These are phyloP conservation scores for Pipa parva DNA, from an alignment of 2,113 vertebrate species.

Conservation along the genomic window DNA sequence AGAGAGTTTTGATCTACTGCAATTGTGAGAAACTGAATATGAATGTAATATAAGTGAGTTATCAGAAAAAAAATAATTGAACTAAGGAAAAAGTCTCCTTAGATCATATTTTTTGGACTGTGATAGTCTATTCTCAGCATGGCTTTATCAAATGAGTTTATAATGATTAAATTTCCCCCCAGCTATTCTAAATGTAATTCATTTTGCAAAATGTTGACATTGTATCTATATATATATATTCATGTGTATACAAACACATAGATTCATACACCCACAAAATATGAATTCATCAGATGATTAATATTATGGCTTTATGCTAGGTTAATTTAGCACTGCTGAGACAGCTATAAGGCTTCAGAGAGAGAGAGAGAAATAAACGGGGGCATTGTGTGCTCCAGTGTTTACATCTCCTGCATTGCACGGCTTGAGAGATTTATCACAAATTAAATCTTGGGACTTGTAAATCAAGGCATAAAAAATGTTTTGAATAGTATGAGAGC, in stretches of 20 bases:
- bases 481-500: constrained; percentile 17
- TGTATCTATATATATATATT: constrained; percentile 9
- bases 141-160: constrained; percentile 31
- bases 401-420: constrained; percentile 36
- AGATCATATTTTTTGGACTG: constrained; percentile 17
- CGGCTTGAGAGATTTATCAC: constrained; percentile 28
- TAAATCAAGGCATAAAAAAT: constrained; percentile 37
- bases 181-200: constrained; percentile 19
- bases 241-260: not conserved
- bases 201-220: constrained; percentile 25
- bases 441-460: constrained; percentile 33
- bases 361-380: constrained; percentile 5
- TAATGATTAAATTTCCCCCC: constrained; percentile 19
- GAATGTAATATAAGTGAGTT: constrained; percentile 10
- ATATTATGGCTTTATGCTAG: constrained; percentile 36
- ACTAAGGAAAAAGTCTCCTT: constrained; percentile 13
- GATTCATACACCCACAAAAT: not conserved
- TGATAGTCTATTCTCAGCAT: constrained; percentile 7
- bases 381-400: constrained; percentile 10
- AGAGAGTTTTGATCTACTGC: constrained; percentile 25
- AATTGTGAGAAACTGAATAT: constrained; percentile 1
- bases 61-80: constrained; percentile 24
- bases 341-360: constrained; percentile 25
- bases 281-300: constrained; percentile 35
- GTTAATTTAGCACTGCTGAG: constrained; percentile 38